Evolutionary conservation across 2,113 vertebrate genomes (phyloP).

Genomic region (Cyphomyrus plagiostoma): DNA sequence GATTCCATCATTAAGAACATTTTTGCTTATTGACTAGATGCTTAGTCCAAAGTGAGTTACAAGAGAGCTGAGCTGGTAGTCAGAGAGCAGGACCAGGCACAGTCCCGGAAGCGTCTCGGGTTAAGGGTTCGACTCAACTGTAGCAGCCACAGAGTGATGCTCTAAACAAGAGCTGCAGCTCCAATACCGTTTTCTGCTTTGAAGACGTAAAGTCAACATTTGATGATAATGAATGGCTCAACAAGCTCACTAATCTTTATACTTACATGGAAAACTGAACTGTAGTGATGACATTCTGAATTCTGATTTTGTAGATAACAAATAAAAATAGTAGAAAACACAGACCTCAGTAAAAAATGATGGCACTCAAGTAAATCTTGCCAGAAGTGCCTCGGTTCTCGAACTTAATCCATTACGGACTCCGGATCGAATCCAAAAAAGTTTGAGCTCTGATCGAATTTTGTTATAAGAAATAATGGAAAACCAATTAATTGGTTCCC

Average conservation of each 20-base stretch:
- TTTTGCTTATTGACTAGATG: not conserved
- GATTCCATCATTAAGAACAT: not conserved
- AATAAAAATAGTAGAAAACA: not conserved
- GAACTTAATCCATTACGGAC: too few species aligned
- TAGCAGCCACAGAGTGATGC: not conserved
- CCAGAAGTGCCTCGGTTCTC: not conserved
- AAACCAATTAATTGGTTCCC: too few species aligned
- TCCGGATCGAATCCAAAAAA: too few species aligned
- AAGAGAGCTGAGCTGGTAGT: not conserved
- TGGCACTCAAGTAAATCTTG: not conserved
- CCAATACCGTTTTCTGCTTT: not conserved
- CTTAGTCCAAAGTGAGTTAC: not conserved
- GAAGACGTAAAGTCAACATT: not conserved
- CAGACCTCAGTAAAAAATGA: not conserved
- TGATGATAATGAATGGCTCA: not conserved
- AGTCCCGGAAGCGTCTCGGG: not conserved
- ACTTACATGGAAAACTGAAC: not conserved
- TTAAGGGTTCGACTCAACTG: not conserved
- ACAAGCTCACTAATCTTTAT: not conserved
- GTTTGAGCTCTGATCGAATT: too few species aligned
- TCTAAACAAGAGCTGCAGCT: not conserved
- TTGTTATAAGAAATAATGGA: too few species aligned
- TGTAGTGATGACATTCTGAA: not conserved
- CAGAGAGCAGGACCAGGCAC: not conserved
- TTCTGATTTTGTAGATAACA: not conserved